Conservation (phyloP, 2,113 vertebrate genomes). For the Emydocephalus ijimae region DNA sequence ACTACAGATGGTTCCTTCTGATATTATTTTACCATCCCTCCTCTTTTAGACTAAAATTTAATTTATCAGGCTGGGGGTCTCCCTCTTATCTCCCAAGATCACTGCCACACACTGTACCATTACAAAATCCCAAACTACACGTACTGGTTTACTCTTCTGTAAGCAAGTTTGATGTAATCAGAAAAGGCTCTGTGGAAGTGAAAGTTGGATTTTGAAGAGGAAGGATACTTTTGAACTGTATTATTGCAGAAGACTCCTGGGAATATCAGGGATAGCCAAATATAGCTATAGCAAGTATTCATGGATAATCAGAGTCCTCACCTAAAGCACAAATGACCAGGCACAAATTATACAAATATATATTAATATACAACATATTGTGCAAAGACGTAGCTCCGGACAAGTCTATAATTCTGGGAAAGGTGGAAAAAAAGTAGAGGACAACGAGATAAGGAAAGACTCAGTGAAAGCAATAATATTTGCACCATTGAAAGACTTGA, state of each 20-base stretch:
- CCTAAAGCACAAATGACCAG: background rate
- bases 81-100: background rate
- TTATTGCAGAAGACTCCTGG: background rate
- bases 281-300: background rate
- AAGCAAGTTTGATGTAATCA: background rate
- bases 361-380: background rate
- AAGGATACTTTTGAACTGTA: background rate
- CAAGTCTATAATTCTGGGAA: background rate
- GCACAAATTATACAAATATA: background rate
- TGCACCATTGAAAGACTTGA: background rate
- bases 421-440: background rate
- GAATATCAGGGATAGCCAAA: background rate
- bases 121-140: background rate
- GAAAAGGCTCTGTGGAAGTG: background rate
- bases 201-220: background rate
- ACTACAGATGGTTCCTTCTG: background rate
- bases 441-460: background rate
- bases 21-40: background rate
- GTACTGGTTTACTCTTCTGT: accelerated
- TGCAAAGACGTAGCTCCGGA: background rate
- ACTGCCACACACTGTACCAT: background rate
- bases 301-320: background rate
- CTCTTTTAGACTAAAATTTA: background rate
- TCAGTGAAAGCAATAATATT: background rate
- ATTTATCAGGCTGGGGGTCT: background rate